Evolutionary conservation across 2,797 vertebrate genomes (phyloP).

Genomic region (Salmo trutta): DNA sequence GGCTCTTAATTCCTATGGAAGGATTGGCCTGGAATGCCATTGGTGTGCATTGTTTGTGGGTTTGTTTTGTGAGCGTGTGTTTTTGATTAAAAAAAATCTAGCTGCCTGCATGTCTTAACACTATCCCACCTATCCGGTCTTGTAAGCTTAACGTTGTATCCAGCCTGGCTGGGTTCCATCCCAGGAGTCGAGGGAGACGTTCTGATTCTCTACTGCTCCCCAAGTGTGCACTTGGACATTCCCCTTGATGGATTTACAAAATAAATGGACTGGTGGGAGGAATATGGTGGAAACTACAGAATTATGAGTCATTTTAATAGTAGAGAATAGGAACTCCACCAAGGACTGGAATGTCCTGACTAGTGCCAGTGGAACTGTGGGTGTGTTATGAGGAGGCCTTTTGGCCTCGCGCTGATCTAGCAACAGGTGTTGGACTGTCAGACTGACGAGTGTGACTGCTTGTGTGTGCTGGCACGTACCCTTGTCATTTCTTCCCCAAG

Average conservation of each 20-base stretch:
- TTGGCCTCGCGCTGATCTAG: background rate
- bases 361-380: background rate
- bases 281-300: no score
- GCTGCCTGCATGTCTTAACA: background rate
- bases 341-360: background rate
- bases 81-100: no score
- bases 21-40: background rate
- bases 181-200: no score
- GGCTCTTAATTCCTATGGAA: background rate
- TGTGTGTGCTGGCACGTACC: background rate
- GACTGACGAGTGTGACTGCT: background rate
- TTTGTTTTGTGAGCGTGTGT: background rate
- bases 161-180: background rate
- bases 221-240: no score
- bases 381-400: background rate
- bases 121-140: background rate
- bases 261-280: no score
- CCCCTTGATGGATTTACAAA: no score
- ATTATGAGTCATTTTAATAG: no score
- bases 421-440: background rate
- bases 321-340: no score
- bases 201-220: no score
- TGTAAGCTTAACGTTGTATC: background rate
- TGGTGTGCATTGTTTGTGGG: background rate
- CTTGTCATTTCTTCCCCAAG: background rate